Evolutionary conservation across 2,113 vertebrate species (phyloP), one percentile per base, ranked within the genome.

Genomic region (Nymphicus hollandicus): DNA sequence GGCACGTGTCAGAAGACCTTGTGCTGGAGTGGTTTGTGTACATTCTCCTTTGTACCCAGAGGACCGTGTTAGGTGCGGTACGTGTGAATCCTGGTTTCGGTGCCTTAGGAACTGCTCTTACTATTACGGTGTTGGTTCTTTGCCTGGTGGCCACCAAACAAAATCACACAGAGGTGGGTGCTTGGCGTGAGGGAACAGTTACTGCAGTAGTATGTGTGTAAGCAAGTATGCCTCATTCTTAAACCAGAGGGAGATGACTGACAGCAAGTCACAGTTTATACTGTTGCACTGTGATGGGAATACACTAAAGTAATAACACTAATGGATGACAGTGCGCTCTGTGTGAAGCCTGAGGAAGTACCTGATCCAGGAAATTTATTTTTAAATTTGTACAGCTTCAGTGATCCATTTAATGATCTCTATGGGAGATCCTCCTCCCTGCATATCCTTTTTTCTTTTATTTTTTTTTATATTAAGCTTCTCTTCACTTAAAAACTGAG

Each of bases 21-120:
- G 0, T 56, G 35, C 56, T 91, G 27, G 4, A 28, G 7, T 52
- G 25, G 20, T 16, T 25, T 55, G 15, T 46, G 10, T 29, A 8
- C 8, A 0, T 55, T 37, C 6, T 37, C 7, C 13, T 37, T 39
- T 25, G 11, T 28, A 28, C 29, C 15, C 19, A 27, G 55, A 24
- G 44, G 11, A 19, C 3, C 0, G 0, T 5, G 24, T 27, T 49
- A 33, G 52, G 41, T 0, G 2, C 8, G 9, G 19, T 23, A 22
- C 7, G 3, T 1, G 0, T 9, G 65, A 74, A 33, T 6, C 4
- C 11, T 63, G n/a, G 4, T 58, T 77, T 27, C 23, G 8, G 25
- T 60, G 11, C 29, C 5, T 74, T 72, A 47, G 50, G n/a, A 27
- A 5, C 33, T 56, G 7, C 3, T 79, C 5, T 29, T 22, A 4